Conservation (phyloP, 2,113 vertebrate genomes). For the Cryptomyrus ogoouensis region DNA sequence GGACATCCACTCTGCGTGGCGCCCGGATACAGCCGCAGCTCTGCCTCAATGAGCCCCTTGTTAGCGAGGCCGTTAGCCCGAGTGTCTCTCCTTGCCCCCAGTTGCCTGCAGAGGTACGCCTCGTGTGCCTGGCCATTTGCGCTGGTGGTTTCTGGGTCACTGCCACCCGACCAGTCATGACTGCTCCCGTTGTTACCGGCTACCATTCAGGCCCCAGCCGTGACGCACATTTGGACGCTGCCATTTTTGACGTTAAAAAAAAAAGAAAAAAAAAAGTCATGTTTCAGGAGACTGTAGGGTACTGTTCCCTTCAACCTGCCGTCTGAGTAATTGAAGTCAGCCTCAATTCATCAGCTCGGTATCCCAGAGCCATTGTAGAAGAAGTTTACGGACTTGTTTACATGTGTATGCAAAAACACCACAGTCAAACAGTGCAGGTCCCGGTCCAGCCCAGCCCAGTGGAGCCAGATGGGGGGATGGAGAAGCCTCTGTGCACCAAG, state of each 20-base stretch:
- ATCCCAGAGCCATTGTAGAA: neutral
- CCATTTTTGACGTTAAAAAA: slow-evolving; percentile 20
- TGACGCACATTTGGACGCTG: slow-evolving; percentile 30
- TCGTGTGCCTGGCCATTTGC: slow-evolving; percentile 34
- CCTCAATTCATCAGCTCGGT: neutral
- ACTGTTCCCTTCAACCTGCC: slow-evolving; percentile 32
- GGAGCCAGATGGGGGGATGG: slow-evolving; percentile 23
- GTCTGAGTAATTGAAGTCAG: slow-evolving; percentile 13
- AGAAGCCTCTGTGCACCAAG: slow-evolving; percentile 22
- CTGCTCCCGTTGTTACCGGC: slow-evolving; percentile 35
- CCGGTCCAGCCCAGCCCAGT: neutral
- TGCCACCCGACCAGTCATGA: slow-evolving; percentile 45
- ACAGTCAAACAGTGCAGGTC: slow-evolving; percentile 31
- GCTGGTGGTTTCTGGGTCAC: slow-evolving; percentile 32
- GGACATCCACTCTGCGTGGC: neutral
- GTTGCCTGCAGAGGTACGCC: slow-evolving; percentile 27
- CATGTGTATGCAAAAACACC: slow-evolving; percentile 39
- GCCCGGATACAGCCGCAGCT: neutral
- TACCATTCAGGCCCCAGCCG: slow-evolving; percentile 31
- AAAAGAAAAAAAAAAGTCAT: slow-evolving; percentile 7
- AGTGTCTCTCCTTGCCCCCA: slow-evolving; percentile 38
- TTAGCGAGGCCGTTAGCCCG: slow-evolving; percentile 46
- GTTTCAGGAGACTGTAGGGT: slow-evolving; percentile 23
- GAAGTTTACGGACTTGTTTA: slow-evolving; percentile 25
- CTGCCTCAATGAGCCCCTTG: slow-evolving; percentile 41